phyloP scores from a whole-genome alignment of 2,113 vertebrate genomes.

The Anarrhichthys ocellatus region DNA sequence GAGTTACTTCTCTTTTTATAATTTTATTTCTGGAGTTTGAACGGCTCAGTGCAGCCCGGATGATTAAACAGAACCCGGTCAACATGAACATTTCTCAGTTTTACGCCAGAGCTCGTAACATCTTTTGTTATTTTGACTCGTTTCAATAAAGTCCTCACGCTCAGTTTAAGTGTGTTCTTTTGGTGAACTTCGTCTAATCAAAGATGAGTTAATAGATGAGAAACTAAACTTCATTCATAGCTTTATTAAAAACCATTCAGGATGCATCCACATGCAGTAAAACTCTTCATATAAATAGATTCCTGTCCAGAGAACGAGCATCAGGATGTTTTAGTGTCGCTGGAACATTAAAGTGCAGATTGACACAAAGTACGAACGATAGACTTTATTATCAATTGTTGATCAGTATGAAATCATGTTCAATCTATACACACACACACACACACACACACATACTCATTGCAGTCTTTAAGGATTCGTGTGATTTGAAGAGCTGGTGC shows the following conservation, averaged over 20 bases:
- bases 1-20: not conserved
- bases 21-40: conserved; percentile 33
- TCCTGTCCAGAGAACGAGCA: no score
- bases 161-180: not conserved
- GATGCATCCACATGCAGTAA: no score
- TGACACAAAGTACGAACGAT: not conserved
- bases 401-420: conserved; percentile 42
- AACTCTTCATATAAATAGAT: no score
- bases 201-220: no score
- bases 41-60: not conserved
- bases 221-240: not conserved
- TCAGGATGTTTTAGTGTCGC: no score
- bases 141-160: conserved; percentile 61
- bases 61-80: not conserved
- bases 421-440: conserved; percentile 17
- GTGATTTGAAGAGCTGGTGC: not conserved
- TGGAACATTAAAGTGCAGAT: not conserved
- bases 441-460: no score
- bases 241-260: no score
- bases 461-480: not conserved
- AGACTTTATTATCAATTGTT: conserved; percentile 40
- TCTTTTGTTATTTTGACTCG: conserved; percentile 22
- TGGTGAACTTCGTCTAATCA: not conserved
- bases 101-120: not conserved
- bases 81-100: not conserved